These are phyloP conservation scores for Hedya salicella DNA, from an alignment of 2,888 invertebrate species.

Conservation along the genomic window DNA sequence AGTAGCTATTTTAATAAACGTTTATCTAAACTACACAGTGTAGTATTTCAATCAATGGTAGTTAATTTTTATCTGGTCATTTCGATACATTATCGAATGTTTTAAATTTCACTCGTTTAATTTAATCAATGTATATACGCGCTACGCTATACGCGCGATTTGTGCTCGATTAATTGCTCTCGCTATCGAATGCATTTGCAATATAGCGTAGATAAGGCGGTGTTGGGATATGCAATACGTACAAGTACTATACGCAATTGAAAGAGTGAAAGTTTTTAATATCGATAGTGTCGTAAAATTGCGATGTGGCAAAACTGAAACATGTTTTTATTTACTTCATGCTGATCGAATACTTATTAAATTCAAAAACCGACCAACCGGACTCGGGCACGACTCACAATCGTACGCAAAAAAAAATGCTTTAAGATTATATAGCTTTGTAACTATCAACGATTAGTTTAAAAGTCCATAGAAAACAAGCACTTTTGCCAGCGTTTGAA, in stretches of 20 bases:
- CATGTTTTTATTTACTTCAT: no score
- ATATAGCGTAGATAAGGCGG: constrained; percentile 30
- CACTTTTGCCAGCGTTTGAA: no score
- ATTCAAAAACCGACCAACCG: no score
- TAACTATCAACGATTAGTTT: no score
- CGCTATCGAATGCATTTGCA: constrained; percentile 18
- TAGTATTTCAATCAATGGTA: background rate
- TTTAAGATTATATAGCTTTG: no score
- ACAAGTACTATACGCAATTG: constrained; percentile 7
- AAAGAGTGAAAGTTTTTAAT: constrained; percentile 28
- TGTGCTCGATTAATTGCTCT: constrained; percentile 23
- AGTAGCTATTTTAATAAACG: constrained; percentile 21
- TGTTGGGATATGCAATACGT: constrained; percentile 15
- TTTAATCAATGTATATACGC: constrained; percentile 17
- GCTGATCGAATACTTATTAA: no score
- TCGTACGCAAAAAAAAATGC: no score
- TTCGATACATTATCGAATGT: constrained; percentile 9
- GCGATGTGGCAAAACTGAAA: background rate
- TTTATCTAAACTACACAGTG: constrained; percentile 4
- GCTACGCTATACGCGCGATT: constrained; percentile 11
- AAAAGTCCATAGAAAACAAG: no score
- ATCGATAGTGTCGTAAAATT: constrained; percentile 14
- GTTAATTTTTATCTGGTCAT: background rate
- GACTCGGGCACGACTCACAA: no score
- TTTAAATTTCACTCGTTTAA: constrained; percentile 12